A percentile compares a stretch with the other conserved stretches of the same genome.
Evolutionary conservation across 2,113 vertebrate genomes (phyloP).

Genomic region (Microcebus lehilahytsara): DNA sequence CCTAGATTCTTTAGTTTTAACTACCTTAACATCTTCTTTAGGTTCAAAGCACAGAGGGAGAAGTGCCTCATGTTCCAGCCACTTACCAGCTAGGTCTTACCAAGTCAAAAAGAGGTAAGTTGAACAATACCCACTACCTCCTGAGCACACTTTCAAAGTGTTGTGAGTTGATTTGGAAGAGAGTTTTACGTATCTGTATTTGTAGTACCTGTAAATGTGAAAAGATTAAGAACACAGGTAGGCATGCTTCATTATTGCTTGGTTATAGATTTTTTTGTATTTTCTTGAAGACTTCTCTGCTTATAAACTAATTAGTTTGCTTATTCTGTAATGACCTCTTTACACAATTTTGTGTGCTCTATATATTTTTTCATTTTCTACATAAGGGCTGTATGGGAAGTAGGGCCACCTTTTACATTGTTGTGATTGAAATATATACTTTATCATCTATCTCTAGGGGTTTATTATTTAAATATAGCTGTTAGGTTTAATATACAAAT

Average conservation of each 20-base stretch:
- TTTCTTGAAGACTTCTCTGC: not conserved
- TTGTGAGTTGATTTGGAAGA: not conserved
- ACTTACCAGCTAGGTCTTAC: constrained; percentile 80
- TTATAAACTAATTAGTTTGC: not conserved
- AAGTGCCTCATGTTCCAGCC: constrained; percentile 82
- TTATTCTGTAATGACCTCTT: constrained; percentile 15
- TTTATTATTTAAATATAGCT: constrained; percentile 30
- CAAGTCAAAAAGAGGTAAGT: constrained; percentile 87
- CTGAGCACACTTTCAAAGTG: not conserved
- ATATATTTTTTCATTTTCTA: constrained; percentile 23
- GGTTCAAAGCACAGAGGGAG: constrained; percentile 96
- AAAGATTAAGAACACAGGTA: not conserved
- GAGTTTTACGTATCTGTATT: not conserved
- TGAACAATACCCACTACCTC: not conserved
- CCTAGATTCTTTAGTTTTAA: constrained; percentile 46
- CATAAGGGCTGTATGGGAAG: not conserved
- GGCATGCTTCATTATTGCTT: not conserved
- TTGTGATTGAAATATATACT: not conserved
- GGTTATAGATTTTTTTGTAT: not conserved
- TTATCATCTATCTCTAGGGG: not conserved
- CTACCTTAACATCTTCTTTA: constrained; percentile 72
- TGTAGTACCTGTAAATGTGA: not conserved
- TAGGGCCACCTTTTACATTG: not conserved
- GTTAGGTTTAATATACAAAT: not conserved
- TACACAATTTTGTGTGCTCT: not conserved